phyloP scores from a whole-genome alignment of 2,113 vertebrate genomes.

The Quiscalus mexicanus region DNA sequence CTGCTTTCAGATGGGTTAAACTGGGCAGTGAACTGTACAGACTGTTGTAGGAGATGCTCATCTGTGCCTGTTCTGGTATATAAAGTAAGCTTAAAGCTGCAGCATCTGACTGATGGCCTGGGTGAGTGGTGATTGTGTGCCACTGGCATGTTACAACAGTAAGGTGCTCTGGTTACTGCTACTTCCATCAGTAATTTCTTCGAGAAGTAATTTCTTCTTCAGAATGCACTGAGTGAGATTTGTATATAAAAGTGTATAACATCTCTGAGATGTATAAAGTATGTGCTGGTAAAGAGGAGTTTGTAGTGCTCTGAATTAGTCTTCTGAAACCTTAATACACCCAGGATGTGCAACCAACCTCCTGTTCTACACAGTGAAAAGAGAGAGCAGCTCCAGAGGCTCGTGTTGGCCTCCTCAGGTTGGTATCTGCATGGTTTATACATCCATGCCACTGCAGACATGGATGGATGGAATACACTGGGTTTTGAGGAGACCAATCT shows the following conservation, averaged over 20 bases:
- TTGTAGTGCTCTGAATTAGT: neutral
- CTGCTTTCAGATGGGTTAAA: neutral
- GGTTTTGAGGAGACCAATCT: neutral
- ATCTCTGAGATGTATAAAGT: neutral
- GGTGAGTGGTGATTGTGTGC: neutral
- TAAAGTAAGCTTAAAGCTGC: neutral
- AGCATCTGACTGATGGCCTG: neutral
- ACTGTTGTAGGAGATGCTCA: neutral
- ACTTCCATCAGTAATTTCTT: neutral
- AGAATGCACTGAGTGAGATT: neutral
- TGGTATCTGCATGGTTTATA: neutral
- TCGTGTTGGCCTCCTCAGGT: accelerated
- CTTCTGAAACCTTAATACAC: neutral
- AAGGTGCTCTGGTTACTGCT: neutral
- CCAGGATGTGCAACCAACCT: neutral
- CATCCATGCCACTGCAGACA: neutral
- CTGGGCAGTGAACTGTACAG: neutral
- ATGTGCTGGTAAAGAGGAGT: neutral
- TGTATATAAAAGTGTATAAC: neutral
- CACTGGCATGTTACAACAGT: neutral
- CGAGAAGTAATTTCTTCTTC: neutral
- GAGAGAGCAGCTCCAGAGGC: neutral
- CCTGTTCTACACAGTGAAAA: neutral
- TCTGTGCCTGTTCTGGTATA: neutral
- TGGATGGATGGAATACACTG: neutral